Evolutionary conservation across 2,888 invertebrate species (phyloP).

Genomic region (Siphlonurus alternatus): DNA sequence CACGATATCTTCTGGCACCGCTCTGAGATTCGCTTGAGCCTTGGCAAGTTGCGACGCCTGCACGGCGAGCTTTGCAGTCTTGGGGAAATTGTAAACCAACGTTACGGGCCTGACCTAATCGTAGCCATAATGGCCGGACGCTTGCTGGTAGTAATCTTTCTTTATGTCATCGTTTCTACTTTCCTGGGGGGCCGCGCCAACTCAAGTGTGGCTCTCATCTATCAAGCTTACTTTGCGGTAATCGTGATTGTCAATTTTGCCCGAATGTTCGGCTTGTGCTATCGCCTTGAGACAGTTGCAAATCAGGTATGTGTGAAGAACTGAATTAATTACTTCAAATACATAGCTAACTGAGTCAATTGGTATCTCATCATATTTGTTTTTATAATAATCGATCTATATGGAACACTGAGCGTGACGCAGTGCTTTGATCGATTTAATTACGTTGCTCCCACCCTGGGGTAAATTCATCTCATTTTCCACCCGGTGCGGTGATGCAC

Average conservation of each 20-base stretch:
- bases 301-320: no score
- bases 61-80: background rate
- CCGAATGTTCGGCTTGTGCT: background rate
- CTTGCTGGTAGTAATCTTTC: background rate
- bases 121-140: background rate
- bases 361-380: no score
- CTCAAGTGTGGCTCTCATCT: no score
- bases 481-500: no score
- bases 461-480: no score
- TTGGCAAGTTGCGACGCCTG: background rate
- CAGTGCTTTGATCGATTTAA: no score
- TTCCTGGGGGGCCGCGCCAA: background rate
- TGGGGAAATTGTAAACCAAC: background rate
- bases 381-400: no score
- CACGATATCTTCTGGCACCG: background rate
- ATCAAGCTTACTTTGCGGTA: background rate
- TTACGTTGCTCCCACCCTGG: no score
- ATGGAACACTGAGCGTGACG: no score
- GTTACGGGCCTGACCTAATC: background rate
- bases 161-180: background rate
- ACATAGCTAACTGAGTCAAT: no score
- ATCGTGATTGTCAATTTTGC: background rate
- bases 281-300: background rate
- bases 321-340: no score
- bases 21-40: background rate